Percentiles rank a stretch among this genome's conserved stretches.
phyloP scores from a whole-genome alignment of 2,797 vertebrate genomes.

The Hypotaenidia okinawae region DNA sequence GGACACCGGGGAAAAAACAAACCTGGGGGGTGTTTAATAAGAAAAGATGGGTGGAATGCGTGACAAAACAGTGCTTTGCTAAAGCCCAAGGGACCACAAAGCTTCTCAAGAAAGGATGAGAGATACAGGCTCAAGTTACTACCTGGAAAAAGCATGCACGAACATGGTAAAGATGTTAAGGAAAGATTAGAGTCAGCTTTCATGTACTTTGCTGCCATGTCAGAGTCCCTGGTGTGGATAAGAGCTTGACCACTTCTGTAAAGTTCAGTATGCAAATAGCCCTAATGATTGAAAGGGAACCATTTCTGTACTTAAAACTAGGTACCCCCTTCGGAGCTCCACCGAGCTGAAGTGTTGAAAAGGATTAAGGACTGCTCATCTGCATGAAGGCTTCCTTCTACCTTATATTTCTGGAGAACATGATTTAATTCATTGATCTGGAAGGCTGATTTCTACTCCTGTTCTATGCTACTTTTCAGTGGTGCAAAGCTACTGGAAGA shows the following conservation, averaged over 20 bases:
- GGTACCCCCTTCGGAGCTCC: not conserved
- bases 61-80: not conserved
- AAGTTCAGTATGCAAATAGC: not conserved
- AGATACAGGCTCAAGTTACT: not conserved
- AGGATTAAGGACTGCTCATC: conserved; percentile 8
- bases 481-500: not conserved
- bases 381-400: not conserved
- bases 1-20: not conserved
- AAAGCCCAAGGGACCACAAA: not conserved
- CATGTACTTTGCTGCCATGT: not conserved
- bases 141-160: not conserved
- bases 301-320: not conserved
- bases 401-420: not conserved
- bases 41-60: not conserved
- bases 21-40: not conserved
- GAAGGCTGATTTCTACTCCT: not conserved
- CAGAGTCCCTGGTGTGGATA: not conserved
- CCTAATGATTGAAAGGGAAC: not conserved
- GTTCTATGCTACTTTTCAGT: not conserved
- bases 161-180: not conserved
- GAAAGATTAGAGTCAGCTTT: not conserved
- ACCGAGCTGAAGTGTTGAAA: not conserved
- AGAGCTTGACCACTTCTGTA: not conserved
- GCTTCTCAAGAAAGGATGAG: not conserved
- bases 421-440: not conserved